Base-by-base conservation (phyloP, 2,113 vertebrate genomes). In the Corydoras maculifer region DNA sequence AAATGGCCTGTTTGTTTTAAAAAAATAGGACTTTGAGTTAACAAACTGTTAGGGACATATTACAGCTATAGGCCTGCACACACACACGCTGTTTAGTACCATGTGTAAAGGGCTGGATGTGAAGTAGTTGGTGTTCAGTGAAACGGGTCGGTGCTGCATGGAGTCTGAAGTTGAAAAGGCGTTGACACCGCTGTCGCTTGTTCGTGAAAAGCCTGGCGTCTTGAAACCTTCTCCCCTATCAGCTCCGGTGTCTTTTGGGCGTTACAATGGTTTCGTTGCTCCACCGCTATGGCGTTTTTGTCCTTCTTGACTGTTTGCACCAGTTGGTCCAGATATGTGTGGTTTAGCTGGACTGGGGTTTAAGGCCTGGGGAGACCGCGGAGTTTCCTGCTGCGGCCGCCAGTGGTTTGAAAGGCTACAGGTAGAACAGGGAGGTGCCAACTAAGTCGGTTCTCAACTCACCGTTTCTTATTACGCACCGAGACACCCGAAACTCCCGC, bases 281-380 rank as follows among this genome's bases (percentile, higher is more conserved):
- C 49, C 15, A 2, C 5, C 25, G 35, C 35, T 1, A 11, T 9
- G 12, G 14, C 14, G 13, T 35, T 58, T 50, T 3, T 10, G 14
- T 51, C 13, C 2, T 59, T 62, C 29, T 32, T 12, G 12, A 8
- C 8, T 29, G 1, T 51, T 4, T 43, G 35, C 35, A 48, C 29
- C 54, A 55, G 48, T 66, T 67, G 29, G 71, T 61, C 12, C 8
- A 60, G 57, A 60, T 43, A 49, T 51, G 71, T 67, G 49, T 31
- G 35, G 18, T 62, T 32, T 13, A 32, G 6, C 29, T 7, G 25
- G 57, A 18, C 10, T 31, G 4, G 62, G 63, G 32, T 66, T 66
- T n/a, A 75, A 68, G 75, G 69, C 75, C 55, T 32, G 59, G 61
- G 69, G 58, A 72, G 69, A 76, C 75, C 69, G 14, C 69, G 75